Percentiles rank a stretch among this genome's conserved stretches.
Evolutionary conservation across 2,797 vertebrate species (phyloP).

Genomic region (Erpetoichthys calabaricus): DNA sequence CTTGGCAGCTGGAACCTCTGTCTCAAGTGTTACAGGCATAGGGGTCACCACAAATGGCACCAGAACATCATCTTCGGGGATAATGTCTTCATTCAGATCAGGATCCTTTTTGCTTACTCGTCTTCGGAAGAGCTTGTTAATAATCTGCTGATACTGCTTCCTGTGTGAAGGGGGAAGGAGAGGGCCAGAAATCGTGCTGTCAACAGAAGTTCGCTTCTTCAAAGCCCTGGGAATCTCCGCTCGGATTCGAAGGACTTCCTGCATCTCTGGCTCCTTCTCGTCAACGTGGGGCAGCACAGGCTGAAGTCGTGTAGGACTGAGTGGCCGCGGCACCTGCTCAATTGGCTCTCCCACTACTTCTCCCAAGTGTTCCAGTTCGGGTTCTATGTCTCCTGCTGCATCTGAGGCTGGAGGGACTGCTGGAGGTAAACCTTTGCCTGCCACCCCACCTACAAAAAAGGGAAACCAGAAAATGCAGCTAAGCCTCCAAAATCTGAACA

Average conservation of each 20-base stretch:
- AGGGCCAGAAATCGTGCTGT: conserved; percentile 34
- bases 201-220: conserved; percentile 65
- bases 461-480: background rate
- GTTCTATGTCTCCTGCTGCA: conserved; percentile 39
- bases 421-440: background rate
- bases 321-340: conserved; percentile 47
- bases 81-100: conserved; percentile 26
- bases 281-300: conserved; percentile 39
- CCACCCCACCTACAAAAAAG: background rate
- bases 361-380: conserved; percentile 40
- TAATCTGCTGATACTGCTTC: conserved; percentile 71
- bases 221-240: conserved; percentile 74
- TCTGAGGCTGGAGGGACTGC: conserved; percentile 21
- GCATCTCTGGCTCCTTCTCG: conserved; percentile 33
- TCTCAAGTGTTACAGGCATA: conserved; percentile 15
- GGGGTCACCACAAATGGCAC: background rate
- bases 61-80: conserved; percentile 38
- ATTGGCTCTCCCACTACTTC: background rate
- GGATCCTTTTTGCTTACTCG: background rate
- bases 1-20: conserved; percentile 14
- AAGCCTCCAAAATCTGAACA: background rate
- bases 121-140: conserved; percentile 60
- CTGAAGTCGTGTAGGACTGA: conserved; percentile 76
- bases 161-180: conserved; percentile 42
- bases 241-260: conserved; percentile 58